These are phyloP conservation scores for Oryzias celebensis DNA, from an alignment of 2,113 vertebrate species.

Conservation along the genomic window DNA sequence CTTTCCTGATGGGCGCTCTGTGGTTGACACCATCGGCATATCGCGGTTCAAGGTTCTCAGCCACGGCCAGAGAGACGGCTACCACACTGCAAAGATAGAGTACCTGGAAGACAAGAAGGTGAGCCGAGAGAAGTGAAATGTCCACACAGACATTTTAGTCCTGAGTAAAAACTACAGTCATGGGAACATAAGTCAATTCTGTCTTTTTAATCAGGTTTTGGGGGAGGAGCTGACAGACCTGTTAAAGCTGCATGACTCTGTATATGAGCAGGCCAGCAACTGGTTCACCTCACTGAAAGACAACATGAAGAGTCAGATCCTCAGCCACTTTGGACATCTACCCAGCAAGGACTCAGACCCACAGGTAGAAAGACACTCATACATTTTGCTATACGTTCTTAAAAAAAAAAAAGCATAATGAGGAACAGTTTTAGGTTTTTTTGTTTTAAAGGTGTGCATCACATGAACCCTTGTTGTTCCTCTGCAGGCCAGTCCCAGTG, in stretches of 20 bases:
- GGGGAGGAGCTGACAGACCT: constrained; percentile 86
- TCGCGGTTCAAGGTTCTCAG: constrained; percentile 87
- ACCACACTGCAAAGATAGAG: constrained; percentile 92
- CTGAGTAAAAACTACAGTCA: too few species aligned
- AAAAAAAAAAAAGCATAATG: too few species aligned
- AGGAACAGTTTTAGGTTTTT: too few species aligned
- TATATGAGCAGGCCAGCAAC: constrained; percentile 87
- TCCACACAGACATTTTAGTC: too few species aligned
- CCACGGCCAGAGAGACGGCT: constrained; percentile 89
- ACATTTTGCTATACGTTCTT: neutral
- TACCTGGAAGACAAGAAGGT: constrained; percentile 92
- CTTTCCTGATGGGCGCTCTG: constrained; percentile 89
- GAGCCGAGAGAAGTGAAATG: neutral
- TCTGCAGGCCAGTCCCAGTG: constrained; percentile 81
- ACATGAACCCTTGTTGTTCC: neutral
- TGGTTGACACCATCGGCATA: constrained; percentile 88
- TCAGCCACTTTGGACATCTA: constrained; percentile 90
- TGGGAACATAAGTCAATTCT: too few species aligned
- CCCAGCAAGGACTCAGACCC: constrained; percentile 86
- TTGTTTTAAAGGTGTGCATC: too few species aligned
- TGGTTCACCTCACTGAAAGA: constrained; percentile 94
- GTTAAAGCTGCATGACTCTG: constrained; percentile 82
- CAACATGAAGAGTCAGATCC: constrained; percentile 90
- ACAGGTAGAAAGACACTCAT: constrained; percentile 75
- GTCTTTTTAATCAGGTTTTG: constrained; percentile 74